Conservation (phyloP, 2,797 vertebrate genomes). For the Microctenopoma lineatum region DNA sequence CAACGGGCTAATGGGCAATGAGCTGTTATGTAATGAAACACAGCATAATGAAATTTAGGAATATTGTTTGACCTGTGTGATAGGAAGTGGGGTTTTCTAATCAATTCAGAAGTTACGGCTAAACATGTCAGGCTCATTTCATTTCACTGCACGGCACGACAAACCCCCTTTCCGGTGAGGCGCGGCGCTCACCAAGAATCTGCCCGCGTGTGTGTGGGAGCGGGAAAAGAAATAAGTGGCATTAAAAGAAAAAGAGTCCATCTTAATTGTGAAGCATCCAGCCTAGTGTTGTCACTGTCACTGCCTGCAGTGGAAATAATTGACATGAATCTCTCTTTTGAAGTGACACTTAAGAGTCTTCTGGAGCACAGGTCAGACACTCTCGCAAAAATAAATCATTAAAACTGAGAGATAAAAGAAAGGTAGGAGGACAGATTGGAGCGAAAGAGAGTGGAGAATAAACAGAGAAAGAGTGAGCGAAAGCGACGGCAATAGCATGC, state of each 20-base stretch:
- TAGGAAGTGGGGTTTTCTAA: slow-evolving; percentile 42
- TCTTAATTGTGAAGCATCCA: slow-evolving; percentile 28
- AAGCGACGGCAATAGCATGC: slow-evolving; percentile 45
- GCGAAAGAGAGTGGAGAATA: slow-evolving; percentile 29
- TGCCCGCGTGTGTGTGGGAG: slow-evolving; percentile 5
- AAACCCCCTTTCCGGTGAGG: slow-evolving; percentile 17
- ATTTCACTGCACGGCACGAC: slow-evolving; percentile 33
- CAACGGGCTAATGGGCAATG: slow-evolving; percentile 69
- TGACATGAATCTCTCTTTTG: slow-evolving; percentile 49
- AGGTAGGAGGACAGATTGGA: slow-evolving; percentile 47
- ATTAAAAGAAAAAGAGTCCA: slow-evolving; percentile 22
- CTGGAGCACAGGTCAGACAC: slow-evolving; percentile 53
- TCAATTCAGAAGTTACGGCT: slow-evolving; percentile 44
- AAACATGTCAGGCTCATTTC: slow-evolving; percentile 36
- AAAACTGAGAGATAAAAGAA: slow-evolving; percentile 64
- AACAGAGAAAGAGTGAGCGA: slow-evolving; percentile 36
- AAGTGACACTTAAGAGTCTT: slow-evolving; percentile 51
- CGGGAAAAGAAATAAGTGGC: slow-evolving; percentile 23
- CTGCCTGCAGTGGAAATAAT: slow-evolving; percentile 36
- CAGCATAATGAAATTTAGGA: slow-evolving; percentile 69
- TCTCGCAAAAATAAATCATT: slow-evolving; percentile 63
- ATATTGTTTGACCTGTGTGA: slow-evolving; percentile 60
- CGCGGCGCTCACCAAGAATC: slow-evolving; percentile 22
- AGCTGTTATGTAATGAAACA: slow-evolving; percentile 73
- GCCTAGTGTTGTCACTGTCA: slow-evolving; percentile 18